These are phyloP conservation scores for Uromys caudimaculatus DNA, from an alignment of 2,797 vertebrate species.

Conservation along the genomic window DNA sequence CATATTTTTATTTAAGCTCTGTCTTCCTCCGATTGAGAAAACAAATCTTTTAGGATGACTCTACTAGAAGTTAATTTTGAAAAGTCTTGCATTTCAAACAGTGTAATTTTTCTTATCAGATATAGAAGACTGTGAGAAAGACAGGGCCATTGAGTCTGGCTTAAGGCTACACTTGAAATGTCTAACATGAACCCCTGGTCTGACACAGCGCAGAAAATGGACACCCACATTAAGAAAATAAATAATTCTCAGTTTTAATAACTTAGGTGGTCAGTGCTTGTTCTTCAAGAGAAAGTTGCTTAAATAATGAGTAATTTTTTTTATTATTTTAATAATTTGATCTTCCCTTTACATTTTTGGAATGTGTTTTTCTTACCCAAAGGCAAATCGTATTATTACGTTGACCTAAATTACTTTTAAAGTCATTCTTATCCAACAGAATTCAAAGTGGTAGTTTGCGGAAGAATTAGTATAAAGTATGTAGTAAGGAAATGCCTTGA, in stretches of 20 bases:
- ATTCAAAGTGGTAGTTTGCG: conserved; percentile 18
- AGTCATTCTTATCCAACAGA: neutral
- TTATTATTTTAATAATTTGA: neutral
- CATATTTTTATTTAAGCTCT: conserved; percentile 83
- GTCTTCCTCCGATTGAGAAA: conserved; percentile 84
- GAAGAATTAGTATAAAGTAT: neutral
- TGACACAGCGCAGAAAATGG: neutral
- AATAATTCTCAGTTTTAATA: conserved; percentile 7
- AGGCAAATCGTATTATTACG: neutral
- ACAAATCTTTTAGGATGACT: conserved; percentile 87
- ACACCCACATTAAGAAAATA: conserved; percentile 24
- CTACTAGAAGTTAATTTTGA: conserved; percentile 80
- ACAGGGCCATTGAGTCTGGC: neutral
- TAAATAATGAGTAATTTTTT: neutral
- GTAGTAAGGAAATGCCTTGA: neutral
- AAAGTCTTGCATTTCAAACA: conserved; percentile 59
- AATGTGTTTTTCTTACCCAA: neutral
- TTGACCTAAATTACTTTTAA: neutral
- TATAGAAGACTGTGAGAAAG: conserved; percentile 2
- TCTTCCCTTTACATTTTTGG: neutral
- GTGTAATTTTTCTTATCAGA: neutral
- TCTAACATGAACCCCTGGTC: neutral
- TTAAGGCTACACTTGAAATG: neutral
- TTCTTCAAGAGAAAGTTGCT: neutral
- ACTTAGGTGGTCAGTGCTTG: neutral